Conservation (phyloP, 2,797 vertebrate species). For the Poeciliopsis turneri region DNA sequence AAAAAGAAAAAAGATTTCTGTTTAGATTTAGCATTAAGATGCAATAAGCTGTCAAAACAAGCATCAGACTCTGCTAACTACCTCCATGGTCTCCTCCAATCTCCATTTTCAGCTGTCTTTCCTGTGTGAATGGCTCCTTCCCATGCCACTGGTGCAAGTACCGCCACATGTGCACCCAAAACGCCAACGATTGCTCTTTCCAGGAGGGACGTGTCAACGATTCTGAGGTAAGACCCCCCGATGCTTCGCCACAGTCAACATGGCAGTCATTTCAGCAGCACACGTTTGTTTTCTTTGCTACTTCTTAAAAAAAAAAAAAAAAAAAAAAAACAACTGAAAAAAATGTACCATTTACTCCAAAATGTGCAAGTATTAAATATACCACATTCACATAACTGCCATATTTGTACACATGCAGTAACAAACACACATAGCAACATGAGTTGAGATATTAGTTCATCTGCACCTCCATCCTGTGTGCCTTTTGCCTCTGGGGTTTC, state of each 20-base stretch:
- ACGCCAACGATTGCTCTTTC: conserved; percentile 94
- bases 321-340: background rate
- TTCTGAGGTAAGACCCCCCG: conserved; percentile 88
- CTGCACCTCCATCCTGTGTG: conserved; percentile 28
- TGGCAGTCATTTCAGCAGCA: background rate
- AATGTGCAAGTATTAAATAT: conserved; percentile 6
- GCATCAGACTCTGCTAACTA: conserved; percentile 3
- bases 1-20: background rate
- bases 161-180: conserved; percentile 95
- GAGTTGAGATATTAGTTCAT: background rate
- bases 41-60: conserved; percentile 11
- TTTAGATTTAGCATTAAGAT: background rate
- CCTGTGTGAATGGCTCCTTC: conserved; percentile 94
- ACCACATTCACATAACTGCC: conserved; percentile 8
- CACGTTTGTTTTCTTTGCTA: background rate
- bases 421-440: background rate
- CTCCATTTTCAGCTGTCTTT: conserved; percentile 85
- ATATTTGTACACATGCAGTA: background rate
- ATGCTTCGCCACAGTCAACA: background rate
- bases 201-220: conserved; percentile 94
- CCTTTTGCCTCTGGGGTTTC: conserved; percentile 36
- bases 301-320: background rate
- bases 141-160: conserved; percentile 99
- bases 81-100: background rate
- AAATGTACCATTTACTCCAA: background rate